Evolutionary conservation across 2,797 vertebrate species (phyloP).

Genomic region (Prunella strophiata): DNA sequence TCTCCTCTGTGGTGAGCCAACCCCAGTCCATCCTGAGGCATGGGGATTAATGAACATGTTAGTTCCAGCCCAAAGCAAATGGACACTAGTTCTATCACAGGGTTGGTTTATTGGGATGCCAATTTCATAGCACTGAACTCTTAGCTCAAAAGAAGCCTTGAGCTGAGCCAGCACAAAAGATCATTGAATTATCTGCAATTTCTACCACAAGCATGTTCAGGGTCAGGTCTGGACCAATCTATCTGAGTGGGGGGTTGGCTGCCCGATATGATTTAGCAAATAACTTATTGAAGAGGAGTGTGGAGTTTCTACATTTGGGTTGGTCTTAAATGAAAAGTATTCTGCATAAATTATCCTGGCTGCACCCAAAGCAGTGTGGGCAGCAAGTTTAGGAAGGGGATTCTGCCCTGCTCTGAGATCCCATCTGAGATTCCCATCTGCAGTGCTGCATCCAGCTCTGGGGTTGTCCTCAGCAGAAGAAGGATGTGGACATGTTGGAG

Average conservation of each 20-base stretch:
- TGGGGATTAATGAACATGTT: not conserved
- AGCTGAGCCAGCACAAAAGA: constrained; percentile 34
- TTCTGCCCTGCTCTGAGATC: not conserved
- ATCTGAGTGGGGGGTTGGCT: not conserved
- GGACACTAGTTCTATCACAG: not conserved
- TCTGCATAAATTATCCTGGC: not conserved
- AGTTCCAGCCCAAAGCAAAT: constrained; percentile 25
- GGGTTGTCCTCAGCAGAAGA: not conserved
- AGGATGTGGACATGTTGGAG: not conserved
- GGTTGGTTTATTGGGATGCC: not conserved
- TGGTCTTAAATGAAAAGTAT: not conserved
- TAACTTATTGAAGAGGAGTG: not conserved
- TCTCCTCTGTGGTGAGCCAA: not conserved
- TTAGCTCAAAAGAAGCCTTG: not conserved
- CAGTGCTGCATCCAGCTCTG: not conserved
- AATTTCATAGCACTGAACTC: not conserved
- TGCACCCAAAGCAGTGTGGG: not conserved
- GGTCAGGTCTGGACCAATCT: constrained; percentile 8
- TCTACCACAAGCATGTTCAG: not conserved
- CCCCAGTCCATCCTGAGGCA: not conserved
- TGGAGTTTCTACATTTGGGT: not conserved
- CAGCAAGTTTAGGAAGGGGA: not conserved
- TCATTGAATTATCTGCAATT: constrained; percentile 6
- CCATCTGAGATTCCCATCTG: too few species aligned
- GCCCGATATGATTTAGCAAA: not conserved